phyloP scores from a whole-genome alignment of 2,113 vertebrate species.

The Anhinga rufa region DNA sequence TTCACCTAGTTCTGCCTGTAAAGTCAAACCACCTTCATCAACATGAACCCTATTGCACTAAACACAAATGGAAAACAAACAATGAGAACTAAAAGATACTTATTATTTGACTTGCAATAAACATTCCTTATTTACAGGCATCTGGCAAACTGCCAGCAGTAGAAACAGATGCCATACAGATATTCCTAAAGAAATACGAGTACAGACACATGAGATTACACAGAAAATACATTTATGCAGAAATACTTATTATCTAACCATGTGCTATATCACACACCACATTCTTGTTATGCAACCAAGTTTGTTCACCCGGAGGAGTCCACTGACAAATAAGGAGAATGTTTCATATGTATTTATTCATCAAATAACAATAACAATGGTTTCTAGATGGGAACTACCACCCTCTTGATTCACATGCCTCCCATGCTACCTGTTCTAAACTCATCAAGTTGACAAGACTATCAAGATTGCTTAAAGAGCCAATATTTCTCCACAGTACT shows the following conservation, averaged over 20 bases:
- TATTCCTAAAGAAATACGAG: not conserved
- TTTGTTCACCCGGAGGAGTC: not conserved
- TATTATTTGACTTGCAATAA: not conserved
- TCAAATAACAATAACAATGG: slow-evolving; percentile 15
- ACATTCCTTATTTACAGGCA: not conserved
- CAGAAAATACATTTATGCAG: not conserved
- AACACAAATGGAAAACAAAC: not conserved
- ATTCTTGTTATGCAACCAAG: slow-evolving; percentile 30
- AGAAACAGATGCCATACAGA: not conserved
- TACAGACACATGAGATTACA: not conserved
- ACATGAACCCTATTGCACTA: not conserved
- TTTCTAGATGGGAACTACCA: slow-evolving; percentile 34
- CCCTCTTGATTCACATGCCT: slow-evolving; percentile 39
- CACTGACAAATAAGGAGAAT: not conserved
- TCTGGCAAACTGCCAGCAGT: not conserved
- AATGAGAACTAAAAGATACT: not conserved
- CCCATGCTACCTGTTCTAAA: not conserved
- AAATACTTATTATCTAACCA: slow-evolving; percentile 10
- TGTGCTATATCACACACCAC: not conserved
- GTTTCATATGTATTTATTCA: slow-evolving; percentile 2
- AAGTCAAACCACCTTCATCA: not conserved
- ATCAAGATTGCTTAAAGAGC: slow-evolving; percentile 2
- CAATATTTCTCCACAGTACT: not conserved
- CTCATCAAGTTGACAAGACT: not conserved
- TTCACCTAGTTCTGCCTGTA: not conserved